phyloP scores from a whole-genome alignment of 1,140 invertebrate species.

The Formica selysi region DNA sequence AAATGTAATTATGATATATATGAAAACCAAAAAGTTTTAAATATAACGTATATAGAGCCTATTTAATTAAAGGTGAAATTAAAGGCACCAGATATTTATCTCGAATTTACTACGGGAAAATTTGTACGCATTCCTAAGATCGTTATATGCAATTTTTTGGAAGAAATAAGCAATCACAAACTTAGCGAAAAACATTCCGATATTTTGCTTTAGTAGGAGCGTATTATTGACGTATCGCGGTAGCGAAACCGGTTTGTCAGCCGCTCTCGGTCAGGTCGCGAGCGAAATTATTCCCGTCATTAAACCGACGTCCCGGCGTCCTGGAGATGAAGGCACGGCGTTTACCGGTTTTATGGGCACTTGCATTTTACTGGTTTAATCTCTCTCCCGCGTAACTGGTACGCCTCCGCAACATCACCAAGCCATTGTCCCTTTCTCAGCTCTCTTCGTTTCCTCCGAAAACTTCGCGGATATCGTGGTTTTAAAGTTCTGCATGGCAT shows the following conservation, averaged over 20 bases:
- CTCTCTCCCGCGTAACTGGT: slow-evolving; percentile 56
- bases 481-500: background rate
- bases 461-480: slow-evolving; percentile 33
- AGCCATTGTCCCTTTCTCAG: slow-evolving; percentile 24
- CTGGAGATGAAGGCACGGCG: slow-evolving; percentile 73
- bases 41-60: background rate
- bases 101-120: background rate
- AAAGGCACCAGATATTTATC: background rate
- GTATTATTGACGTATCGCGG: slow-evolving; percentile 76
- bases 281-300: slow-evolving; percentile 77
- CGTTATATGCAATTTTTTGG: background rate
- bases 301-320: slow-evolving; percentile 75
- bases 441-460: slow-evolving; percentile 1
- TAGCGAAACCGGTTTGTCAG: slow-evolving; percentile 73
- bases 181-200: background rate
- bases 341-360: slow-evolving; percentile 77
- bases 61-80: background rate
- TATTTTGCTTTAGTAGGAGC: slow-evolving; percentile 19
- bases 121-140: background rate
- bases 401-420: background rate
- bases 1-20: slow-evolving; percentile 6
- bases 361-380: slow-evolving; percentile 79
- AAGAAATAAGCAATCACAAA: slow-evolving; percentile 25
- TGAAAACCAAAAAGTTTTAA: background rate
- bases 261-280: slow-evolving; percentile 67